These are phyloP conservation scores for Tubulanus polymorphus DNA, from an alignment of 2,888 invertebrate genomes.

Conservation along the genomic window DNA sequence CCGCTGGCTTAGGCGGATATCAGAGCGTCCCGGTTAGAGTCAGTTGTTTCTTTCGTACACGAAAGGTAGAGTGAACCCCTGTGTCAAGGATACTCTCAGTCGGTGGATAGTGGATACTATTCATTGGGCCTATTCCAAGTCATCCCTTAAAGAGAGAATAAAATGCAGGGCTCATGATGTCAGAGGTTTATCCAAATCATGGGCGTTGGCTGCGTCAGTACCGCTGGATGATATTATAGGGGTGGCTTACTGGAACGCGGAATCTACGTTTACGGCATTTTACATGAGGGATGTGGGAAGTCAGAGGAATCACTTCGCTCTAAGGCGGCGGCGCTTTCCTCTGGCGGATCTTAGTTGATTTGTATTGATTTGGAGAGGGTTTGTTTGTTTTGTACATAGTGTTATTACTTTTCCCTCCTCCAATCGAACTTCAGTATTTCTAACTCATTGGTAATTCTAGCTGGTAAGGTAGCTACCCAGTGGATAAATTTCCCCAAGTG, in stretches of 20 bases:
- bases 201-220: background rate
- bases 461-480: constrained; percentile 1
- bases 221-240: background rate
- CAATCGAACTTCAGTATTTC: background rate
- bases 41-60: background rate
- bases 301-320: background rate
- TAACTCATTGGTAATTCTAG: background rate
- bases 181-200: background rate
- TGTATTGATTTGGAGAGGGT: background rate
- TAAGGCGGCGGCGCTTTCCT: too few relatives aligned
- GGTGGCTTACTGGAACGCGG: background rate
- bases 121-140: background rate
- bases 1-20: too few relatives aligned
- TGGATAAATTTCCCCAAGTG: constrained; percentile 2
- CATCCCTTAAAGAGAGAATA: background rate
- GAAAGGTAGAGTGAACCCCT: background rate
- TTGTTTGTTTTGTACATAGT: background rate
- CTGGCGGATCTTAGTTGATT: background rate
- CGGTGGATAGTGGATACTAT: background rate
- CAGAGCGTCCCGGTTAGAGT: background rate
- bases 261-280: background rate
- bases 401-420: background rate
- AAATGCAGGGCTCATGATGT: background rate
- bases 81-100: background rate
- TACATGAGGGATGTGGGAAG: constrained; percentile 1